phyloP scores from a whole-genome alignment of 2,113 vertebrate species.

The Saguinus imperator region DNA sequence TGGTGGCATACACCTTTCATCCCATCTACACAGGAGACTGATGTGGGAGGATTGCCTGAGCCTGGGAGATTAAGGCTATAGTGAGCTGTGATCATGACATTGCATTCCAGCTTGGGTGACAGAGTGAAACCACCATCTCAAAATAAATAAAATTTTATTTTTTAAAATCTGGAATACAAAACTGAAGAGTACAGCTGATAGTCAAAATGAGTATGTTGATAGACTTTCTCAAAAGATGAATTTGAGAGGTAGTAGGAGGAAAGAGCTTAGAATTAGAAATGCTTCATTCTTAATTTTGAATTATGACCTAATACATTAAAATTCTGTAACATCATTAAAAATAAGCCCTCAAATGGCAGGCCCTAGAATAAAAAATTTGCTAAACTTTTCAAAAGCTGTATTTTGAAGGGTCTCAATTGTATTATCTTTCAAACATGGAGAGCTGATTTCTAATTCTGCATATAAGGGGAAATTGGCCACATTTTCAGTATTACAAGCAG shows the following conservation, averaged over 20 bases:
- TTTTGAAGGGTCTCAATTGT: conserved; percentile 6
- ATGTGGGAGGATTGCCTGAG: too few relatives aligned
- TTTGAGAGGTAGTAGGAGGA: neutral
- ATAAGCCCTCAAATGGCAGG: neutral
- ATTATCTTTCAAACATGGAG: conserved; percentile 38
- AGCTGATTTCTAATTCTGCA: conserved; percentile 53
- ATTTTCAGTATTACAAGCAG: conserved; percentile 59
- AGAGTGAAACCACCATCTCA: too few relatives aligned
- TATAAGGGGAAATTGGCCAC: conserved; percentile 51
- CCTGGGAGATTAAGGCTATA: too few relatives aligned
- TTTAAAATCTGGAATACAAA: conserved; percentile 32
- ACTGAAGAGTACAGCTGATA: neutral
- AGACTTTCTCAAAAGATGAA: conserved; percentile 9
- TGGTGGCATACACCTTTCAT: too few relatives aligned
- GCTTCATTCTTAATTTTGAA: conserved; percentile 52
- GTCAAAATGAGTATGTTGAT: conserved; percentile 8
- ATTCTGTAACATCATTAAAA: conserved; percentile 16
- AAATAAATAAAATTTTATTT: conserved; percentile 12
- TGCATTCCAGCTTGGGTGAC: too few relatives aligned
- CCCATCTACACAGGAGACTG: too few relatives aligned
- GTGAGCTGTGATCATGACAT: too few relatives aligned
- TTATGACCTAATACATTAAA: neutral
- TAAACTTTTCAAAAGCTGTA: neutral
- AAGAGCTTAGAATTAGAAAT: conserved; percentile 24
- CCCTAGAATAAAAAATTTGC: neutral